A percentile compares a stretch with the other conserved stretches of the same genome.
Conservation (phyloP, 1,140 invertebrate genomes). For the Penaeus indicus region DNA sequence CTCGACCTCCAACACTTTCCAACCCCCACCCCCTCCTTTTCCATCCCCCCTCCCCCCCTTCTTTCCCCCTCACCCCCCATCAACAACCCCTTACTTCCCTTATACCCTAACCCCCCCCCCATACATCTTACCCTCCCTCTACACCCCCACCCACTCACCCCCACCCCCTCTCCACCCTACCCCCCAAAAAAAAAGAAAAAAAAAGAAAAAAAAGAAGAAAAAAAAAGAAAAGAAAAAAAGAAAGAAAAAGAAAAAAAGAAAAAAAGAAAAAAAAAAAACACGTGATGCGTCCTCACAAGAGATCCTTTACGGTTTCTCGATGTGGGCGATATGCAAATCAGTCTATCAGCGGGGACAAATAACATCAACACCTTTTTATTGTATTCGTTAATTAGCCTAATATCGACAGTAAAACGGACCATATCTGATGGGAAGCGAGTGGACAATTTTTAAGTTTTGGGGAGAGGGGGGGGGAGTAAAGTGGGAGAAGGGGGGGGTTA, state of each 20-base stretch:
- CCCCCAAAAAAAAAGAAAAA: too few relatives aligned
- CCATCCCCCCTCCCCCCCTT: neutral
- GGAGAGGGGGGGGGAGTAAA: neutral
- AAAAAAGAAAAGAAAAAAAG: neutral
- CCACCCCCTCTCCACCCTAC: neutral
- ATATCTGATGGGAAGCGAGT: too few relatives aligned
- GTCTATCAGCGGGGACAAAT: neutral
- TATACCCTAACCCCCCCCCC: neutral
- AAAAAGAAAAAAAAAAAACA: neutral
- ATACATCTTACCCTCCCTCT: neutral
- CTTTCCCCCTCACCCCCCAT: neutral
- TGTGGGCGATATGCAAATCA: too few relatives aligned
- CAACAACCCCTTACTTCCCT: neutral
- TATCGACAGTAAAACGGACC: too few relatives aligned
- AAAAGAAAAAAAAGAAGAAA: neutral
- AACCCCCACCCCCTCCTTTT: neutral
- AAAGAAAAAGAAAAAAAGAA: neutral
- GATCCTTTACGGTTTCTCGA: too few relatives aligned
- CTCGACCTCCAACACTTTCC: neutral
- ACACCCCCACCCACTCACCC: conserved; percentile 7
- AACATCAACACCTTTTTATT: neutral
- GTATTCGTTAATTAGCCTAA: too few relatives aligned
- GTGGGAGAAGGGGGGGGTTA: neutral
- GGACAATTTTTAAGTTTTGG: neutral
- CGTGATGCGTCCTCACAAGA: too few relatives aligned